Conservation (phyloP, 2,888 invertebrate species). For the Agrypnus murinus region DNA sequence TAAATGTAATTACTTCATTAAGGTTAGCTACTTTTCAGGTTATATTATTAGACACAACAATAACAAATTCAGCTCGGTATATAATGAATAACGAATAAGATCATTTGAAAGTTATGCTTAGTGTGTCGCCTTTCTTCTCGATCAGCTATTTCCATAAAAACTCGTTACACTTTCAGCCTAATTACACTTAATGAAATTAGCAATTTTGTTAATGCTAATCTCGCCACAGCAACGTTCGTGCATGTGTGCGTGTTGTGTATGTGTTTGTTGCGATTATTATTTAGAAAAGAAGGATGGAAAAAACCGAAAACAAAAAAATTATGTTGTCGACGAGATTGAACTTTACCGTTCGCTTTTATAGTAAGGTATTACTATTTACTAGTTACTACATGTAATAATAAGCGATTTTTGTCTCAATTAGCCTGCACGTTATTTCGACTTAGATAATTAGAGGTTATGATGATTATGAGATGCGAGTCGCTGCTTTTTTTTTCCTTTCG, state of each 20-base stretch:
- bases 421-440: not conserved
- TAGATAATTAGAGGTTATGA: not conserved
- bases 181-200: slow-evolving; percentile 19
- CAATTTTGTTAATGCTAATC: slow-evolving; percentile 17
- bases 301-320: no score
- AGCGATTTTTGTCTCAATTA: not conserved
- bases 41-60: not conserved
- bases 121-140: slow-evolving; percentile 21
- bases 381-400: no score
- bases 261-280: no score
- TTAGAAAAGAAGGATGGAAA: no score
- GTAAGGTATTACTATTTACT: no score
- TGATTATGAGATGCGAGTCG: no score
- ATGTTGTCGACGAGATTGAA: not conserved
- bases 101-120: slow-evolving; percentile 6
- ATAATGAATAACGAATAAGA: not conserved
- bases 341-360: not conserved
- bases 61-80: not conserved
- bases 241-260: not conserved
- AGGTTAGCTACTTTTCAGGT: not conserved
- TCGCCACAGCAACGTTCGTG: slow-evolving; percentile 11
- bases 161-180: slow-evolving; percentile 26
- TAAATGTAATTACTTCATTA: no score
- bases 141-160: slow-evolving; percentile 16
- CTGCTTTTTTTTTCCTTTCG: no score